Evolutionary conservation across 1,140 invertebrate species (phyloP), one percentile per base, ranked within the genome.

Genomic region (Rhyzopertha dominica): DNA sequence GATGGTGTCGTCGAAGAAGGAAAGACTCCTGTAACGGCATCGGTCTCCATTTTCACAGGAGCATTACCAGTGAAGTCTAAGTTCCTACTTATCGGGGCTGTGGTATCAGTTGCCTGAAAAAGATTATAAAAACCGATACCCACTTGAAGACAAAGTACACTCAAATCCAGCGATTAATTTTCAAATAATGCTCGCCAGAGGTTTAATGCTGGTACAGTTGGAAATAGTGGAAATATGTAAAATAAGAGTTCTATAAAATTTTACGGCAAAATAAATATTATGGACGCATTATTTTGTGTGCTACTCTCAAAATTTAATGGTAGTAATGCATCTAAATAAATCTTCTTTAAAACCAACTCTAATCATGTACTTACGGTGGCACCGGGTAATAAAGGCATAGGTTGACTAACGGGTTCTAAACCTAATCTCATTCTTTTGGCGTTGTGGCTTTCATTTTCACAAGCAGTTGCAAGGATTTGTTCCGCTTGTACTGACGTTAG

Each of bases 381-480:
- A 19, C 62, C 61, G 35, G 81, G 77, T 41, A 81, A 73, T 45
- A 82, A 74, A 50, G 85, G 84, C 74, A 87, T 80, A 13, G 86
- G 84, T 69, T 92, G 85, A 70, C 89, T 85, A 67, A 96, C 85
- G 26, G 93, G 94, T 67, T 96, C 93, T 53, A 96, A 74, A 40
- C 94, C 94, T 59, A 95, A 78, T 49, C 92, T 79, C 91, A 96
- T 95, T 58, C 92, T 79, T 71, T 95, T 96, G 19, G 92, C 93
- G 69, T 96, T 96, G 66, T 94, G 85, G 66, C 87, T 91, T 71
- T 96, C 94, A 68, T 96, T 96, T 73, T 96, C 93, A 69, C 93
- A 96, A 30, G 94, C 94, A 56, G 86, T 85, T 50, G 92, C 91
- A 62, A 97, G 74, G 61, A 96, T 91, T 70, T 94, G 90, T 67